A percentile compares a stretch with the other conserved stretches of the same genome.
phyloP scores from a whole-genome alignment of 1,140 invertebrate genomes.

The Harpegnathos saltator region DNA sequence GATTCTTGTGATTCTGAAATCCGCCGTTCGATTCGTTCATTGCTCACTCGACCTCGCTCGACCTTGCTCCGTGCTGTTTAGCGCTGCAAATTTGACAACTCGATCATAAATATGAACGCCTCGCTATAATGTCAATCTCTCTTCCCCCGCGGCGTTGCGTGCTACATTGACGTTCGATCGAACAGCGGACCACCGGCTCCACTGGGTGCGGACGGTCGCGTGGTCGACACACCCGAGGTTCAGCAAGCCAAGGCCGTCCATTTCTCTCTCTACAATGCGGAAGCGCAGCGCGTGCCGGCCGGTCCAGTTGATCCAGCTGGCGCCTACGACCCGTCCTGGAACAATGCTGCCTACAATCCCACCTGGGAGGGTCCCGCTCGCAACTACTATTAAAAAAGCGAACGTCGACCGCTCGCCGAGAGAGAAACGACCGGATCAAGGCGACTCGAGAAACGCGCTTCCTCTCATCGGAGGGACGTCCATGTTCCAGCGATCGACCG shows the following conservation, averaged over 20 bases:
- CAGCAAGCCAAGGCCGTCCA: constrained; percentile 88
- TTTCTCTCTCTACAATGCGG: constrained; percentile 87
- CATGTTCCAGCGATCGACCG: background rate
- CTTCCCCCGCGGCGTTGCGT: too few species aligned
- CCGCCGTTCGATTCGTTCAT: too few species aligned
- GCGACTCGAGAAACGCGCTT: constrained; percentile 1
- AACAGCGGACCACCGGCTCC: constrained; percentile 84
- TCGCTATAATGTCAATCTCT: too few species aligned
- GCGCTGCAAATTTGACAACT: too few species aligned
- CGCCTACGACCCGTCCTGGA: constrained; percentile 75
- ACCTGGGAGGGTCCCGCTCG: constrained; percentile 52
- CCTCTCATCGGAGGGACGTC: background rate
- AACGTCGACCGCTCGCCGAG: background rate
- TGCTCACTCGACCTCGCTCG: too few species aligned
- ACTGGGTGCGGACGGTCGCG: constrained; percentile 86
- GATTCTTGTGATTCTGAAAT: too few species aligned
- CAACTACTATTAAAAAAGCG: constrained; percentile 68
- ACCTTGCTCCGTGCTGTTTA: too few species aligned
- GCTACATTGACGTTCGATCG: background rate
- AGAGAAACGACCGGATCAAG: constrained; percentile 2
- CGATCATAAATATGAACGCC: too few species aligned
- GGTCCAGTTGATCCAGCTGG: constrained; percentile 75
- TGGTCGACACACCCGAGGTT: constrained; percentile 89
- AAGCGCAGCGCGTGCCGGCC: constrained; percentile 85
- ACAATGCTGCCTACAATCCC: constrained; percentile 68